These are phyloP conservation scores for Stigmatopora argus DNA, from an alignment of 2,113 vertebrate genomes.

Conservation along the genomic window DNA sequence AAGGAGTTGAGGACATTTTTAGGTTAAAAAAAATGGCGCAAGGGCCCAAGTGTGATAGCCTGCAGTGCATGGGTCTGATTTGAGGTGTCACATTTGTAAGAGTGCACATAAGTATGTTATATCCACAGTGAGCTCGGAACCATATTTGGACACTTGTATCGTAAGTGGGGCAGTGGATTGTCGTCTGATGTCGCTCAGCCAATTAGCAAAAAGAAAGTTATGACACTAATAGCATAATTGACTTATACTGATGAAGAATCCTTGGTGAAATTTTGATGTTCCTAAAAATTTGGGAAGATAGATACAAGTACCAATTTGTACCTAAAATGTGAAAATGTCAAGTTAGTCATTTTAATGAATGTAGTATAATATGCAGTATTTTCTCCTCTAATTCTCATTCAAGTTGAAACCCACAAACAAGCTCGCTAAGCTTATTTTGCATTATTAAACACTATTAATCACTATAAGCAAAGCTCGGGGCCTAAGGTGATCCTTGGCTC, in stretches of 20 bases:
- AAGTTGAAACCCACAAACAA: neutral
- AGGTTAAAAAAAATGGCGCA: neutral
- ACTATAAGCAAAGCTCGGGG: neutral
- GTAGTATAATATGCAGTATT: neutral
- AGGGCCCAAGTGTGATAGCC: neutral
- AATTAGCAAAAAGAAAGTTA: neutral
- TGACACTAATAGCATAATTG: neutral
- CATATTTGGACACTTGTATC: neutral
- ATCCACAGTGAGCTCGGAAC: neutral
- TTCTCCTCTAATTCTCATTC: neutral
- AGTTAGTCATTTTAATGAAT: too few relatives aligned
- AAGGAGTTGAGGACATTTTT: constrained; percentile 5
- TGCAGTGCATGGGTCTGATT: neutral
- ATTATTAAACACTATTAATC: neutral
- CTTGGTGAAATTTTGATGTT: neutral
- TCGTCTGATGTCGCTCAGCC: neutral
- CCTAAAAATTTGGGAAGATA: neutral
- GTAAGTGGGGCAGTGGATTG: neutral
- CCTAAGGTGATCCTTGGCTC: neutral
- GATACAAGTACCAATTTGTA: too few relatives aligned
- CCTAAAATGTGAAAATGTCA: too few relatives aligned
- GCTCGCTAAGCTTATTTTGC: neutral
- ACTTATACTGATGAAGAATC: neutral
- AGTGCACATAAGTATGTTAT: neutral
- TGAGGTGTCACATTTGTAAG: neutral